These are phyloP conservation scores for Thomomys bottae DNA, from an alignment of 2,113 vertebrate genomes.

Conservation along the genomic window DNA sequence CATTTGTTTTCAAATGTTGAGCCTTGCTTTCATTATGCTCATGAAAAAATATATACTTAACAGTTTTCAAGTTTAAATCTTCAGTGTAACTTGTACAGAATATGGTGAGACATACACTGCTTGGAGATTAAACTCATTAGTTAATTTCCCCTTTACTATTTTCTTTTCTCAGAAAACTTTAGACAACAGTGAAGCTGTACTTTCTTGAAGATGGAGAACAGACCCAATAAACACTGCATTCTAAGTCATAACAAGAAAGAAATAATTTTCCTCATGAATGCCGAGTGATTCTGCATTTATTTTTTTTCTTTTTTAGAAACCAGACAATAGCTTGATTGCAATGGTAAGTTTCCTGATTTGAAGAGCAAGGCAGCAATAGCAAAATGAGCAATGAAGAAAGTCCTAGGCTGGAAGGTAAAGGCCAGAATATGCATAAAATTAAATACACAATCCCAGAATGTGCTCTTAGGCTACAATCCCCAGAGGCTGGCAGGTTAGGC, in stretches of 20 bases:
- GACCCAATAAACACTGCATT: not conserved
- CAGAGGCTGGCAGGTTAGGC: not conserved
- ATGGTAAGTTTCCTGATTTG: constrained; percentile 13
- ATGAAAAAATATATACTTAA: not conserved
- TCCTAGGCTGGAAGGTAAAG: not conserved
- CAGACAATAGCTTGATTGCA: constrained; percentile 39
- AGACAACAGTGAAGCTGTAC: not conserved
- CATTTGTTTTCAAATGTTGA: not conserved
- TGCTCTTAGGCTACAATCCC: not conserved
- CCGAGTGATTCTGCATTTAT: constrained; percentile 33
- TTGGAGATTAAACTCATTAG: not conserved
- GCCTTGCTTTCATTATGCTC: constrained; percentile 2
- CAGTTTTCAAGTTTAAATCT: not conserved
- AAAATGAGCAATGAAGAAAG: constrained; percentile 20
- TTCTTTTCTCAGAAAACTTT: constrained; percentile 17
- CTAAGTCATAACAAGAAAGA: constrained; percentile 36
- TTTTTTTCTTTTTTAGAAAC: not conserved
- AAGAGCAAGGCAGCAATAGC: constrained; percentile 12
- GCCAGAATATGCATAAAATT: not conserved
- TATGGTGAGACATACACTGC: not conserved
- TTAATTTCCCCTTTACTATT: not conserved
- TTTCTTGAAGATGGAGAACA: not conserved
- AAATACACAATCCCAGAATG: not conserved
- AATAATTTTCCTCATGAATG: constrained; percentile 14
- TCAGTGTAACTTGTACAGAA: not conserved